Percentiles rank a stretch among this genome's conserved stretches.
These are phyloP conservation scores for Chromis chromis DNA, from an alignment of 2,797 vertebrate species.

Conservation along the genomic window DNA sequence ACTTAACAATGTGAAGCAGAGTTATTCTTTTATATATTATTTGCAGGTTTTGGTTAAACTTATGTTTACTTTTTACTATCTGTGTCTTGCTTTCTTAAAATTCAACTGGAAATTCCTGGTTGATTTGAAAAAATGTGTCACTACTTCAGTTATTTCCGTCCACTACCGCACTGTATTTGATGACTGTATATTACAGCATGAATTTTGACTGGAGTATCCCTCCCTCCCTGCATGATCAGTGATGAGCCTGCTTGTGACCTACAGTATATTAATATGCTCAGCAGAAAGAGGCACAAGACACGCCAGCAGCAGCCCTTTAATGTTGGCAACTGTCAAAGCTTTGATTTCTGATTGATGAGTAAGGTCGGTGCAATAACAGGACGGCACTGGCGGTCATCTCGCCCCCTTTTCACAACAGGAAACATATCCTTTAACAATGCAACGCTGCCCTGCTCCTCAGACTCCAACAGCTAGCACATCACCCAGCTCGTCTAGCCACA, in stretches of 20 bases:
- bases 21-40: neutral
- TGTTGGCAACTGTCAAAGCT: constrained; percentile 72
- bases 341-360: constrained; percentile 82
- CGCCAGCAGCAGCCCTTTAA: constrained; percentile 74
- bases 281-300: constrained; percentile 72
- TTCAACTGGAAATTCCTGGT: constrained; percentile 29
- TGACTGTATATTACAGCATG: constrained; percentile 49
- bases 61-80: neutral
- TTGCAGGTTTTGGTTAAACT: constrained; percentile 2
- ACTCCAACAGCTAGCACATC: constrained; percentile 25
- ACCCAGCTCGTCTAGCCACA: neutral
- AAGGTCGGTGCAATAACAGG: constrained; percentile 72
- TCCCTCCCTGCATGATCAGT: constrained; percentile 60
- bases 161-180: constrained; percentile 46
- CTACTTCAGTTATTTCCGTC: constrained; percentile 46
- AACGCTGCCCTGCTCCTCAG: constrained; percentile 11
- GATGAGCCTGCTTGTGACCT: constrained; percentile 67
- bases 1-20: neutral
- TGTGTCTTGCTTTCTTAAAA: constrained; percentile 15
- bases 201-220: constrained; percentile 55
- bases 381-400: constrained; percentile 60
- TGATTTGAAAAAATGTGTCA: constrained; percentile 19
- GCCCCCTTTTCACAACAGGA: constrained; percentile 54
- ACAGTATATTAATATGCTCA: constrained; percentile 75
- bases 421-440: constrained; percentile 39